Conservation (phyloP, 64 coral and sea anemone genomes). For the Pocillopora verrucosa region DNA sequence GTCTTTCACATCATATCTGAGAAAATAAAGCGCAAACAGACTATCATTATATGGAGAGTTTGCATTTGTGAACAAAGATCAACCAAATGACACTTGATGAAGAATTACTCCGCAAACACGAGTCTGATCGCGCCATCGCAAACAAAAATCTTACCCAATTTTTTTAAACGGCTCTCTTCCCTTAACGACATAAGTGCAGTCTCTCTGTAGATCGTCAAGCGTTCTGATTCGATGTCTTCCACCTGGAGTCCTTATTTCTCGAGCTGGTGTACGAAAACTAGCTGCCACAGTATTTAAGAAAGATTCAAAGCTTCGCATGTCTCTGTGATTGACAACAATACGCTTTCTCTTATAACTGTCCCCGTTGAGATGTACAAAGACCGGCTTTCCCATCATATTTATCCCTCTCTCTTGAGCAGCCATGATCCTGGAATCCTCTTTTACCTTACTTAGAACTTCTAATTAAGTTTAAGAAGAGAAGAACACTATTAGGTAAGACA, state of each 20-base stretch:
- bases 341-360: background rate
- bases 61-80: background rate
- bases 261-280: conserved; percentile 18
- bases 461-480: background rate
- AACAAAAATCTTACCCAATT: conserved; percentile 40
- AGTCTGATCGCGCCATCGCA: conserved; percentile 4
- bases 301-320: conserved; percentile 23
- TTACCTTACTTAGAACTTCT: conserved; percentile 10
- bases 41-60: background rate
- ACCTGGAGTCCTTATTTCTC: conserved; percentile 54
- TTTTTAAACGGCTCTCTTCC: conserved; percentile 55
- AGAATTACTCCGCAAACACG: background rate
- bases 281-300: background rate
- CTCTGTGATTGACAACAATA: background rate
- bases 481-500: background rate
- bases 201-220: conserved; percentile 24
- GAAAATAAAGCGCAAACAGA: background rate
- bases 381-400: conserved; percentile 25
- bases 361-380: conserved; percentile 16
- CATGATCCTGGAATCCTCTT: background rate
- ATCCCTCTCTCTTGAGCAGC: conserved; percentile 32
- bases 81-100: background rate
- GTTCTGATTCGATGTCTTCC: conserved; percentile 39
- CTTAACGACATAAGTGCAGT: conserved; percentile 37
- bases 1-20: conserved; percentile 16